A percentile compares a stretch with the other conserved stretches of the same genome.
These are phyloP conservation scores for Zoanthus sociatus DNA, from an alignment of 92 coral and sea anemone species.

Conservation along the genomic window DNA sequence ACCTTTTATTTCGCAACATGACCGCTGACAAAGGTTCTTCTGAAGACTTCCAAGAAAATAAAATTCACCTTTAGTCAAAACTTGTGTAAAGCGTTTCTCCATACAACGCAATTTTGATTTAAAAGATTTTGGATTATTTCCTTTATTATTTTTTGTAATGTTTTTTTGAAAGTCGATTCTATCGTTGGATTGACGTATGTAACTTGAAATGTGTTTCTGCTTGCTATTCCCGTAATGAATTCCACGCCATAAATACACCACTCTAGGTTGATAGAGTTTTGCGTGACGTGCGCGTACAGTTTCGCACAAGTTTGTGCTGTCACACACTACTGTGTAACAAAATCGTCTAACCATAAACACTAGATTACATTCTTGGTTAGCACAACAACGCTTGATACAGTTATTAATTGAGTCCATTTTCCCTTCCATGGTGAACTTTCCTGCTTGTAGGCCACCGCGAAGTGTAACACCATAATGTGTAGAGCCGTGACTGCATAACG, in stretches of 20 bases:
- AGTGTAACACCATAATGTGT: slow-evolving; percentile 78
- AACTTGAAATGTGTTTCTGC: not conserved
- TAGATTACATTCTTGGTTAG: slow-evolving; percentile 76
- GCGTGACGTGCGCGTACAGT: slow-evolving; percentile 73
- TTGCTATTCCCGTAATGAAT: slow-evolving; percentile 9
- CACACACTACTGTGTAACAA: slow-evolving; percentile 90
- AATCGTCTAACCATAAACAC: slow-evolving; percentile 80
- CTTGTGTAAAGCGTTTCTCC: not conserved
- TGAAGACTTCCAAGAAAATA: slow-evolving; percentile 72
- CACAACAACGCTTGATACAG: slow-evolving; percentile 90
- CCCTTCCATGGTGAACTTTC: slow-evolving; percentile 85
- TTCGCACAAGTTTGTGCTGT: slow-evolving; percentile 75
- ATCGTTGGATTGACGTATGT: not conserved
- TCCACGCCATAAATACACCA: slow-evolving; percentile 82
- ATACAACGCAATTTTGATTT: slow-evolving; percentile 31
- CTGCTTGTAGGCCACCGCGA: slow-evolving; percentile 87
- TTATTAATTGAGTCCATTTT: slow-evolving; percentile 75
- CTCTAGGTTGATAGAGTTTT: slow-evolving; percentile 69
- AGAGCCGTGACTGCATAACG: slow-evolving; percentile 86
- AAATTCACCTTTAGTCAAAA: slow-evolving; percentile 48
- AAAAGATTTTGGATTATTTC: not conserved
- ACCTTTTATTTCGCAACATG: slow-evolving; percentile 78
- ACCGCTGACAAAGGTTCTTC: slow-evolving; percentile 68
- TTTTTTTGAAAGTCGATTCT: not conserved
- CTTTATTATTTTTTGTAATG: not conserved